Evolutionary conservation across 2,797 vertebrate species (phyloP), one percentile per base, ranked within the genome.

Genomic region (Phrynocephalus forsythii): DNA sequence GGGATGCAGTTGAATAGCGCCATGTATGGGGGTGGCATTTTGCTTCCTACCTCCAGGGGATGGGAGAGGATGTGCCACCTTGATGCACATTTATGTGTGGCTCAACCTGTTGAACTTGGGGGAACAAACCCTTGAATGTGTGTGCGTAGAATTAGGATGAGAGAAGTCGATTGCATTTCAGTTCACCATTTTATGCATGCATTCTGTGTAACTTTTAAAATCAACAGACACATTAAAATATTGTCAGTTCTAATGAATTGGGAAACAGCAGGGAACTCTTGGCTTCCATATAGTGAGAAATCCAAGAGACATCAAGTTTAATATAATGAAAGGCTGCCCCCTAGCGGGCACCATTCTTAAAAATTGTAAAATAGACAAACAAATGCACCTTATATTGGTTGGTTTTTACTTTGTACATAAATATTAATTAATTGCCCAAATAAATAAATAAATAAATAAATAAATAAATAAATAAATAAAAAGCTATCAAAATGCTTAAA

Each of bases 261-360:
- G 72, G 44, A 82, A 90, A 82, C 66, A 81, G 72, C 52, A 50
- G 79, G 38, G n/a, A 66, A 38, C 22, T 52, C 5, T 16, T 72
- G 50, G 71, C 28, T 60, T 71, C 52, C 6, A 60, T 20, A 6
- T 44, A 52, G 52, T 52, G 38, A 79, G 63, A 87, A 28, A 44
- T 10, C 67, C 33, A 48, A 50, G 26, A 18, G 18, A 20, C 78
- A 78, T 85, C 84, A 0, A 0, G 28, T 33, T 68, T 75, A 93
- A 75, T 48, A 77, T 91, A 94, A 81, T 94, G 88, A 83, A 84
- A 95, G 92, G 83, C 88, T 87, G 92, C 94, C 94, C 92, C 87
- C 95, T 96, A 0, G 89, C 93, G 95, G 94, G 91, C 87, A 91
- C 76, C 6, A 2, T 50, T 79, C 66, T 77, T 0, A 0, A 20